phyloP scores from a whole-genome alignment of 23 tunicate species.

The Corella eumyota region DNA sequence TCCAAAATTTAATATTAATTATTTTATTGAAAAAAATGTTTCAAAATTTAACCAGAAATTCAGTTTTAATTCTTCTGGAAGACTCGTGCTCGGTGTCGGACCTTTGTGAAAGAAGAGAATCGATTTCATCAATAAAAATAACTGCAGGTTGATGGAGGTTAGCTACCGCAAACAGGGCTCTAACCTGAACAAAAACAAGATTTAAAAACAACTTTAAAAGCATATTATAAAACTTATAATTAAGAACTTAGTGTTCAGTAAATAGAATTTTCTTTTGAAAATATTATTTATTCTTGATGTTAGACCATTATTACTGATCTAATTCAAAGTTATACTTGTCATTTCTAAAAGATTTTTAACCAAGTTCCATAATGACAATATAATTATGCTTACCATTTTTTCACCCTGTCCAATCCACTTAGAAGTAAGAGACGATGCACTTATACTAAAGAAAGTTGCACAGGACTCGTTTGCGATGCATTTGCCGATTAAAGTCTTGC shows the following conservation, averaged over 20 bases:
- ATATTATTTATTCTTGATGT: too few relatives aligned
- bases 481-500: constrained; percentile 96
- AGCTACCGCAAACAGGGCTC: constrained; percentile 87
- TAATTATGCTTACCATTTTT: constrained; percentile 82
- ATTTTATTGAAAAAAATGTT: too few relatives aligned
- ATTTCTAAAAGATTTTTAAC: too few relatives aligned
- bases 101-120: constrained; percentile 75
- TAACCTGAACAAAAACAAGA: constrained; percentile 32
- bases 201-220: background rate
- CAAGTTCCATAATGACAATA: too few relatives aligned
- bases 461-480: constrained; percentile 93
- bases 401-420: constrained; percentile 99
- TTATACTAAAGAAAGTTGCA: constrained; percentile 91
- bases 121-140: constrained; percentile 95
- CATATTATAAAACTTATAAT: background rate
- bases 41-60: constrained; percentile 22
- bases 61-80: constrained; percentile 85
- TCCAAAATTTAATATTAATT: background rate
- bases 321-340: too few relatives aligned
- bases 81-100: constrained; percentile 92
- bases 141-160: constrained; percentile 77
- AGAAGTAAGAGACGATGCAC: constrained; percentile 94
- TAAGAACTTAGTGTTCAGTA: background rate
- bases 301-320: too few relatives aligned
- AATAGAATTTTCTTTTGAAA: too few relatives aligned